These are phyloP conservation scores for Catharus ustulatus DNA, from an alignment of 2,797 vertebrate species.

Conservation along the genomic window DNA sequence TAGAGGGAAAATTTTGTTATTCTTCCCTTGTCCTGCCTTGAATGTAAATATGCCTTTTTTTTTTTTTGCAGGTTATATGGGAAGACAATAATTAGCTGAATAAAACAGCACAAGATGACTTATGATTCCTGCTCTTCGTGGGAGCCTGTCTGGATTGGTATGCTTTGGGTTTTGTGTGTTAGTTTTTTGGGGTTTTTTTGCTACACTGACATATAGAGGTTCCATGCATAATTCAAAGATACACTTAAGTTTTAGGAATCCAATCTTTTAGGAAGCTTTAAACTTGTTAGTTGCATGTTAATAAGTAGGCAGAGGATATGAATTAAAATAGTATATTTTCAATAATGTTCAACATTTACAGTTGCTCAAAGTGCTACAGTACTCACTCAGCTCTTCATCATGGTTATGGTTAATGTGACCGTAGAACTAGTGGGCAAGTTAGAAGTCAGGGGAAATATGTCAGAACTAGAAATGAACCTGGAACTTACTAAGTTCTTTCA, in stretches of 20 bases:
- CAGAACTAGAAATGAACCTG: background rate
- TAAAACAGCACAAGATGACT: slow-evolving; percentile 32
- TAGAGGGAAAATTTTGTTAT: background rate
- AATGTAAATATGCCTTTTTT: background rate
- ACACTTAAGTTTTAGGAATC: background rate
- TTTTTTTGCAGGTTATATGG: slow-evolving; percentile 13
- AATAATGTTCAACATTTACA: background rate
- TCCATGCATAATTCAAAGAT: background rate
- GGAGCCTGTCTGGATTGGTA: slow-evolving; percentile 37
- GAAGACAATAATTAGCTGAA: slow-evolving; percentile 40
- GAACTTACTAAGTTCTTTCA: background rate
- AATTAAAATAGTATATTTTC: background rate
- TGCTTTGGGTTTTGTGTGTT: background rate
- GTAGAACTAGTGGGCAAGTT: background rate
- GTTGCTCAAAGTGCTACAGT: background rate
- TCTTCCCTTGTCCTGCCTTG: background rate
- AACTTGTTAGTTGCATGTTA: background rate
- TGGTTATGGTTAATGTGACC: background rate
- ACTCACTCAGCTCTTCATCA: background rate
- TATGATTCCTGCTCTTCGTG: background rate
- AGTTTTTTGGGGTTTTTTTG: background rate
- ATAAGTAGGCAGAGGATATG: background rate
- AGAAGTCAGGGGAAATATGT: background rate
- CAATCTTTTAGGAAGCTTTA: background rate
- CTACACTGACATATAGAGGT: background rate